These are phyloP conservation scores for Gadus chalcogrammus DNA, from an alignment of 2,113 vertebrate species.

Conservation along the genomic window DNA sequence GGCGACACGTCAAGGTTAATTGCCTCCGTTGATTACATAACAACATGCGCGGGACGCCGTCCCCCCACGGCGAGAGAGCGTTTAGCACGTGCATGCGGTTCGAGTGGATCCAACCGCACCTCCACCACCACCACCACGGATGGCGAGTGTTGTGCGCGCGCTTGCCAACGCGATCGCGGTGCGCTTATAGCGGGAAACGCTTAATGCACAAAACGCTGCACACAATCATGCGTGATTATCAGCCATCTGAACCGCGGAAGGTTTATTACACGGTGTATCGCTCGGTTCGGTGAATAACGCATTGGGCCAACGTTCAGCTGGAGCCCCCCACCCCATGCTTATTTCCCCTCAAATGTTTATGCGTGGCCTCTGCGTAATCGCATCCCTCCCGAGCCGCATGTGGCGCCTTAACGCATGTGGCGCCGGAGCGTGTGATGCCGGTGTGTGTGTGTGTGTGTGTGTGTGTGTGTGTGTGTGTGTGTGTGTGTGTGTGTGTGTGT, in stretches of 20 bases:
- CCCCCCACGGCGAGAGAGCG: constrained; percentile 24
- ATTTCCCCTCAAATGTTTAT: no score
- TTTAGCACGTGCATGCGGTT: constrained; percentile 21
- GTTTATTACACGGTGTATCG: no score
- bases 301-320: constrained; percentile 1
- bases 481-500: constrained; percentile 24
- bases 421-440: neutral
- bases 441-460: constrained; percentile 20
- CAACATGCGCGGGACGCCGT: constrained; percentile 35
- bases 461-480: constrained; percentile 23
- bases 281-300: constrained; percentile 10
- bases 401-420: constrained; percentile 8
- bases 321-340: no score
- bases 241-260: no score
- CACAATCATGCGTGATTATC: neutral
- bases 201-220: neutral
- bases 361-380: constrained; percentile 31
- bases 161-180: neutral
- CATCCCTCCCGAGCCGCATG: constrained; percentile 31
- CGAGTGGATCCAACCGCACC: no score
- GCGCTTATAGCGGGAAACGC: no score
- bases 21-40: constrained; percentile 54
- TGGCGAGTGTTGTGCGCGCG: constrained; percentile 4
- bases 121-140: no score
- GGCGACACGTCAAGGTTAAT: constrained; percentile 52